These are phyloP conservation scores for Leucoraja ocellata DNA, from an alignment of 2,797 vertebrate genomes.

Conservation along the genomic window DNA sequence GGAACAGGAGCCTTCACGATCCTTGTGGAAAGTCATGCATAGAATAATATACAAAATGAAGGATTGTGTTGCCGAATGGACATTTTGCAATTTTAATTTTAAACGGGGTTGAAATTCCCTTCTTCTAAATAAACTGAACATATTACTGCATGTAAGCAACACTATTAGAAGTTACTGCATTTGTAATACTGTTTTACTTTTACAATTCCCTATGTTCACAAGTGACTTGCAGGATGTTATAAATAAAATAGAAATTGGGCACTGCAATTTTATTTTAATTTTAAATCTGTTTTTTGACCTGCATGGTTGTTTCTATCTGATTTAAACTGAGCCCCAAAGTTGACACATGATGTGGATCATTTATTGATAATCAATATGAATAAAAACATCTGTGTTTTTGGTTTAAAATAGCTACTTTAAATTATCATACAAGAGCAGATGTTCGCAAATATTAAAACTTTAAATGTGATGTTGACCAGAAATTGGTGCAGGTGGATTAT, in stretches of 20 bases:
- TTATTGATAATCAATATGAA: neutral
- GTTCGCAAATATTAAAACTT: neutral
- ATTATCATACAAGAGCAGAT: neutral
- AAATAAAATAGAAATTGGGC: neutral
- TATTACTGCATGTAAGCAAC: neutral
- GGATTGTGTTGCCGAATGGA: neutral
- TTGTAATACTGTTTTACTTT: slow-evolving; percentile 2
- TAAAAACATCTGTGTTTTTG: neutral
- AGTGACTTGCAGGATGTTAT: neutral
- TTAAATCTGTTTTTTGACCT: neutral
- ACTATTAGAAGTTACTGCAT: neutral
- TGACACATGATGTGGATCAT: slow-evolving; percentile 36
- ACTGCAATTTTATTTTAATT: neutral
- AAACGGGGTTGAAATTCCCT: slow-evolving; percentile 1
- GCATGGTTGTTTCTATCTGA: neutral
- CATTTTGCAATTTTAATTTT: neutral
- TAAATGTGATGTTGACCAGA: neutral
- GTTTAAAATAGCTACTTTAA: neutral
- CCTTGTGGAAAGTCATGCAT: neutral
- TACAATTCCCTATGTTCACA: neutral
- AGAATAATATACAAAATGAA: slow-evolving; percentile 5
- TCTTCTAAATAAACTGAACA: neutral
- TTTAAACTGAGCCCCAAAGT: slow-evolving; percentile 25
- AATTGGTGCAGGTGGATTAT: neutral
- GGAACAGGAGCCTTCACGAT: neutral